Base-by-base conservation (phyloP, 2,113 vertebrate species). In the Coreoperca whiteheadi region DNA sequence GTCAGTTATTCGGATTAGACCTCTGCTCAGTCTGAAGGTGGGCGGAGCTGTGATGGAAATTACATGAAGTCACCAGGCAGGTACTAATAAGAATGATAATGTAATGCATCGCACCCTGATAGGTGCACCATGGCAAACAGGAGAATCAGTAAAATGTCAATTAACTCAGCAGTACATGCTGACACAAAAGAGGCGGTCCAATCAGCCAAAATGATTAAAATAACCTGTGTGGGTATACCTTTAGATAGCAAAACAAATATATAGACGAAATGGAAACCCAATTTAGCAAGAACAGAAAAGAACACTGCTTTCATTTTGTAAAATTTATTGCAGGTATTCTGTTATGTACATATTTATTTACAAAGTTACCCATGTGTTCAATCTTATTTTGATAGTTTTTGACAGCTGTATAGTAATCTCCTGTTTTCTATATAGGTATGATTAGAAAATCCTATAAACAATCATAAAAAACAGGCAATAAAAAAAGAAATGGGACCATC, bases 261-360 rank as follows among this genome's bases (percentile, higher is more conserved):
- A 64, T 64, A 46, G 20, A 79, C n/a, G n/a, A 63, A 84, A 50
- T 12, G 60, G 9, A 66, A 74, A 78, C 23, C 83, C 1, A 65
- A 65, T 48, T 56, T 25, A 28, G 51, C 59, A 84, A 69, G 4
- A 85, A 72, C 57, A 68, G 64, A 74, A 74, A 82, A 77, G 61
- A 75, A 32, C 34, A 25, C 20, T 20, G 10, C 43, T 80, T 71
- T 65, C 16, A 21, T 64, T 59, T 85, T 92, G 89, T 92, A 46
- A 72, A 79, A 93, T 94, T 94, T 95, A 95, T 94, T 95, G 93
- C 87, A 89, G 56, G 83, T 93, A 90, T 93, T 92, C 81, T 86
- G 80, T 90, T 94, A 95, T 95, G 89, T 95, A 95, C 95, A 96
- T 80, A 77, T 89, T 88, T 94, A 95, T 95, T 94, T 95, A 95